Evolutionary conservation across 2,888 invertebrate genomes (phyloP), one percentile per base, ranked within the genome.

Genomic region (Hirtodrosophila cameraria): DNA sequence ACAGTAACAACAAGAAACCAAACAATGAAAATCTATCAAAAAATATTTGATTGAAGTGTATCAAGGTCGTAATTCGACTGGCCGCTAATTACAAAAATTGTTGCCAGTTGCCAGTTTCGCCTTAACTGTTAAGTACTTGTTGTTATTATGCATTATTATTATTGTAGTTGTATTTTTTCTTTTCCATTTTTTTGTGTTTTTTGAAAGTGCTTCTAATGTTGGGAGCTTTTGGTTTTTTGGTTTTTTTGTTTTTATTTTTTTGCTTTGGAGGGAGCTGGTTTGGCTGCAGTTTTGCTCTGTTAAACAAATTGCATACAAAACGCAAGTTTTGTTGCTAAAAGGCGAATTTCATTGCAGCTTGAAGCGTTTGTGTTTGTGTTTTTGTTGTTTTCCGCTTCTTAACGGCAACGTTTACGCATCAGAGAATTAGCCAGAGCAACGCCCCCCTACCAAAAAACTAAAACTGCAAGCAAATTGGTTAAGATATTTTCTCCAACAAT

Each of bases 281-380:
- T 12, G 12, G 20, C 43, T 59, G 58, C 38, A 65, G 86, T 82
- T 82, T 61, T 85, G 81, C 81, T 82, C 81, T 82, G 87, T 85
- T 82, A 85, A 82, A 53, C 86, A 82, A 82, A 82, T 79, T 82
- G 81, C 86, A 87, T 85, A 86, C 81, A 86, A 82, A 85, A 82
- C 83, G 85, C 83, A 58, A 81, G 87, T 86, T 81, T 81, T 84
- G 87, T 66, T 86, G 79, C 85, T 63, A 82, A 79, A 85, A 78
- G 80, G 72, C 36, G 80, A 55, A 72, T 72, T 81, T 85, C 28
- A 59, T 30, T 76, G 80, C 76, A 75, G 48, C 63, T 18, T 49
- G 13, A 16, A 11, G 4, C 11, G 18, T n/a, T 31, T 18, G 31
- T 53, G 6, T 23, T 23, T 2, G 1, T 23, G 6, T 23, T 53